Conservation (phyloP, 2,113 vertebrate genomes). For the Vidua macroura region DNA sequence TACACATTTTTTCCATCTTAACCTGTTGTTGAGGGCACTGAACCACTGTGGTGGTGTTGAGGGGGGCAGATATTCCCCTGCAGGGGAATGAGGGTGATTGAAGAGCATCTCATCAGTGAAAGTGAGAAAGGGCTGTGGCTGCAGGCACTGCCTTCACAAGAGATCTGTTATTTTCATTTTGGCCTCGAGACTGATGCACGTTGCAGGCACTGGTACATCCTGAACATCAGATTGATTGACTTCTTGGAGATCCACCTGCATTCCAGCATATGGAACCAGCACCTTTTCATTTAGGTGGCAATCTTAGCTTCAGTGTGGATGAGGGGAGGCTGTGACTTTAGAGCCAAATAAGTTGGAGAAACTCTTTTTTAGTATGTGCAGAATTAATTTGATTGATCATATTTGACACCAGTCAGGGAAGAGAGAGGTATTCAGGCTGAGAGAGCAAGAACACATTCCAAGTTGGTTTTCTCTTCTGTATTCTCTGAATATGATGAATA, state of each 20-base stretch:
- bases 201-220: background rate
- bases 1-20: background rate
- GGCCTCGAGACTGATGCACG: accelerated
- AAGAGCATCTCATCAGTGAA: background rate
- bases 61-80: background rate
- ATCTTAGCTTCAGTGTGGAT: background rate
- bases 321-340: background rate
- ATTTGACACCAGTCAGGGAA: constrained; percentile 38
- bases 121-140: background rate
- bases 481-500: constrained; percentile 3
- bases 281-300: background rate
- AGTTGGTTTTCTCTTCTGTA: constrained; percentile 3
- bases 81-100: accelerated
- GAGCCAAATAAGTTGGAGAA: constrained; percentile 20
- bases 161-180: background rate
- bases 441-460: constrained; percentile 23
- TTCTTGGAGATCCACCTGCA: background rate
- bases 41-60: background rate
- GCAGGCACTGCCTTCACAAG: background rate
- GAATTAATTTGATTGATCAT: constrained; percentile 53
- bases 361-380: background rate
- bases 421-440: constrained; percentile 20
- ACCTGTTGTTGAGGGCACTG: background rate
- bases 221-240: background rate
- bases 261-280: background rate